Conservation (phyloP, 2,797 vertebrate genomes). For the Anguilla marmorata region DNA sequence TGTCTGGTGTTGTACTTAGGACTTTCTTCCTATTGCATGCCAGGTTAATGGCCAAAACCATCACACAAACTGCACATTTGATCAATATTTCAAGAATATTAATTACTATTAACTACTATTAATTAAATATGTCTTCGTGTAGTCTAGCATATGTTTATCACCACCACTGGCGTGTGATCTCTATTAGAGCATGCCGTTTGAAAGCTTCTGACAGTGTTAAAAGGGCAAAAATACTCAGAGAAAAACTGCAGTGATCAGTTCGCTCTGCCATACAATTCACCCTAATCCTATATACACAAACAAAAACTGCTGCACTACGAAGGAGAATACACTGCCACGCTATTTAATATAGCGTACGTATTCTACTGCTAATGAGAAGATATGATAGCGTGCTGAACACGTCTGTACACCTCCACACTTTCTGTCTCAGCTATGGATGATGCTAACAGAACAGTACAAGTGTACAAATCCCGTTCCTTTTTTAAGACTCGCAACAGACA, state of each 20-base stretch:
- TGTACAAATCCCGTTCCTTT: not conserved
- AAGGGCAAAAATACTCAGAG: not conserved
- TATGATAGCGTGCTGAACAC: not conserved
- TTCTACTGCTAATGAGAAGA: not conserved
- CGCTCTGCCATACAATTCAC: not conserved
- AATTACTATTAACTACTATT: not conserved
- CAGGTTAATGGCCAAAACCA: not conserved
- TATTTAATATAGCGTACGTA: not conserved
- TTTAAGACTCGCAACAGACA: not conserved
- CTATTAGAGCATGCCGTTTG: not conserved
- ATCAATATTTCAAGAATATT: not conserved
- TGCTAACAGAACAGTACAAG: not conserved
- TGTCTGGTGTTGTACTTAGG: not conserved
- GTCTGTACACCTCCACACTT: not conserved
- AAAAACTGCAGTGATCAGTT: not conserved
- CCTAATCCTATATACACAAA: not conserved
- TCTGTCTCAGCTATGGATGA: not conserved
- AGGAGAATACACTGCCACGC: not conserved
- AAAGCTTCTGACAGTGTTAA: not conserved
- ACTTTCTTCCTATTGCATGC: not conserved
- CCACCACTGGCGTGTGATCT: not conserved
- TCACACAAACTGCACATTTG: not conserved
- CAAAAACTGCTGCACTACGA: not conserved
- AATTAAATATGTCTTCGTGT: not conserved
- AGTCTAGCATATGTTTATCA: not conserved